Evolutionary conservation across 2,888 invertebrate genomes (phyloP).

Genomic region (Sminthurides aquaticus): DNA sequence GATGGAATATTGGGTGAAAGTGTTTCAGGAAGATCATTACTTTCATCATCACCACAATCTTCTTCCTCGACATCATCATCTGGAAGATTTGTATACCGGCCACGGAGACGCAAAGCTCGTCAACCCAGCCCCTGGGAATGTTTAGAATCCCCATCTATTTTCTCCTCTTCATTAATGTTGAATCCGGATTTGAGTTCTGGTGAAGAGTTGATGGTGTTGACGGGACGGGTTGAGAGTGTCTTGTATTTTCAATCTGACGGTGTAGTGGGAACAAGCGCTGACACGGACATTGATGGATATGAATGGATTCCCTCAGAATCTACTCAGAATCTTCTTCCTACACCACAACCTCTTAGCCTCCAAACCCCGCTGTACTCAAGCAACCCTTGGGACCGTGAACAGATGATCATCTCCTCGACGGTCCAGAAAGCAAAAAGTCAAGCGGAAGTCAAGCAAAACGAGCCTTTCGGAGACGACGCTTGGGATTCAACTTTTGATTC

Average conservation of each 20-base stretch:
- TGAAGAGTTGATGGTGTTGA: conserved; percentile 32
- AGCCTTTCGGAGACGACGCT: too few relatives aligned
- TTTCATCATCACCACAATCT: too few relatives aligned
- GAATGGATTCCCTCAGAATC: conserved; percentile 26
- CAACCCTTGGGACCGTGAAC: not conserved
- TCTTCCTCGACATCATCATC: too few relatives aligned
- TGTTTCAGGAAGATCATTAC: too few relatives aligned
- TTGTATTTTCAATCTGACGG: conserved; percentile 21
- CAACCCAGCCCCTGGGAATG: not conserved
- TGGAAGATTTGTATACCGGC: not conserved
- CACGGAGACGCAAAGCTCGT: not conserved
- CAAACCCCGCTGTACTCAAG: not conserved
- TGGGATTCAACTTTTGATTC: too few relatives aligned
- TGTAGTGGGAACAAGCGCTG: conserved; percentile 16
- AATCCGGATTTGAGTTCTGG: conserved; percentile 7
- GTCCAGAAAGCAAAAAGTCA: not conserved
- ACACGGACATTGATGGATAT: conserved; percentile 35
- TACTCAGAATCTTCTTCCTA: conserved; percentile 5
- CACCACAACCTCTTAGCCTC: not conserved
- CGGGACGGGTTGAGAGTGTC: conserved; percentile 37
- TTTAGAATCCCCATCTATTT: not conserved
- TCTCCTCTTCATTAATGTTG: not conserved
- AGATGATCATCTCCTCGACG: too few relatives aligned
- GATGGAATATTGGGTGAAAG: too few relatives aligned
- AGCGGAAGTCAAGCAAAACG: too few relatives aligned